phyloP scores from a whole-genome alignment of 2,888 invertebrate species.

The Andrena bicolor region DNA sequence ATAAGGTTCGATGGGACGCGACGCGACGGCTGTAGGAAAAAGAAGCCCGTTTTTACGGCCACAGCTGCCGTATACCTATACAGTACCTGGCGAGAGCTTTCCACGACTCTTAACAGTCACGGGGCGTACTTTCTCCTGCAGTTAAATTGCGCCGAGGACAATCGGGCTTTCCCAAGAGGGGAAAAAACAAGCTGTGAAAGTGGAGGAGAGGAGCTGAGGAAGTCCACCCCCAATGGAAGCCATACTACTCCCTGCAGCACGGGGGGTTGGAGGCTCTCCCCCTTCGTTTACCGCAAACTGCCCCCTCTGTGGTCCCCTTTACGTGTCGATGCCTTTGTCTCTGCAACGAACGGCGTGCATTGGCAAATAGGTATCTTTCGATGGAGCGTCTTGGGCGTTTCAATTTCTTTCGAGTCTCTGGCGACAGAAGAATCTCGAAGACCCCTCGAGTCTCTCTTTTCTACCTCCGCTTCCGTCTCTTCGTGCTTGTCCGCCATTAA shows the following conservation, averaged over 20 bases:
- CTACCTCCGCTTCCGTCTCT: not conserved
- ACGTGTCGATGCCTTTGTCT: not conserved
- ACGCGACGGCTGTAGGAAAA: not conserved
- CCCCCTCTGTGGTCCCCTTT: not conserved
- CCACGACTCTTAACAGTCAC: conserved; percentile 1
- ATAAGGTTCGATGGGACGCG: not conserved
- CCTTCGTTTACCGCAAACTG: not conserved
- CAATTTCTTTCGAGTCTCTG: no score
- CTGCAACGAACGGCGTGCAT: not conserved
- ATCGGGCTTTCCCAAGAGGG: not conserved
- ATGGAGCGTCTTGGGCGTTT: no score
- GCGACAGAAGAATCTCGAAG: no score
- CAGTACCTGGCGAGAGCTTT: not conserved
- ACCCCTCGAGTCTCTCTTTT: no score
- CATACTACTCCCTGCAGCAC: not conserved
- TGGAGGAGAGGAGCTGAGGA: not conserved
- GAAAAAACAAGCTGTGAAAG: conserved; percentile 1
- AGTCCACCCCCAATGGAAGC: conserved; percentile 18
- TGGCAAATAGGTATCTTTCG: not conserved
- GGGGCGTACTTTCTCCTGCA: not conserved
- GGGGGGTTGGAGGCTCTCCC: not conserved
- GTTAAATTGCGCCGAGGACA: conserved; percentile 19
- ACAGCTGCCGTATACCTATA: not conserved
- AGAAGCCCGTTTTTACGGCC: not conserved
- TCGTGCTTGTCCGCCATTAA: not conserved